Base-by-base conservation (phyloP, 2,113 vertebrate genomes). In the Dipodomys ordii region DNA sequence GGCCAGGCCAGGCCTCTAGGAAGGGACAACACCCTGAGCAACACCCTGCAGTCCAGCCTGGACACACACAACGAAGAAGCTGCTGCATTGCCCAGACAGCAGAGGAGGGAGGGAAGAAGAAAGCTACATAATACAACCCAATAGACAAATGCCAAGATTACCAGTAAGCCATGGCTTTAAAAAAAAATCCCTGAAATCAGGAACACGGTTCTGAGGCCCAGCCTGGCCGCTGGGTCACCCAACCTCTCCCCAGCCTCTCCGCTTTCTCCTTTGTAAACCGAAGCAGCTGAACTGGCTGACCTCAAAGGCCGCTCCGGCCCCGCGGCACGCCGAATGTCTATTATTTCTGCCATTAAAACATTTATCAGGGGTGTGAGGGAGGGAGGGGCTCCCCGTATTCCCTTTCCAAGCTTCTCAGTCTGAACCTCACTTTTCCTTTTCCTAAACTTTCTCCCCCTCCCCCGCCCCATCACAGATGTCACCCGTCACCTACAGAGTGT, bases 321-420 rank as follows among this genome's bases (percentile, higher is more conserved):
- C 35, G 93, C 92, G 92, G 79, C 88, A 92, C 92, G 91, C 77
- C 91, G 83, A 89, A 76, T 95, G 95, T 96, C 79, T 97, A 97
- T 96, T 94, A 96, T 97, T 95, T 94, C 97, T 94, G n/a, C 89
- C 87, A 96, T 96, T 95, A 94, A 95, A 96, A 96, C 94, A 94
- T 95, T 96, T 85, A 94, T 96, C 28, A n/a, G 3, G 60, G 35
- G n/a, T 18, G 32, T 20, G 46, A 27, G 44, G 74, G 7, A 16
- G 13, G 11, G 19, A 19, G 30, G 15, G n/a, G 11, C 3, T 30
- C 15, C 57, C 65, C 25, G 23, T 91, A 60, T 84, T 95, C 30
- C n/a, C 78, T 95, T 91, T 79, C 72, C 32, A 74, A 3, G 10
- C 8, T 85, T 92, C 88, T 73, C 35, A 71, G 92, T 32, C 74